Evolutionary conservation across 2,113 vertebrate genomes (phyloP), one percentile per base, ranked within the genome.

Genomic region (Actenoides lindsayi): DNA sequence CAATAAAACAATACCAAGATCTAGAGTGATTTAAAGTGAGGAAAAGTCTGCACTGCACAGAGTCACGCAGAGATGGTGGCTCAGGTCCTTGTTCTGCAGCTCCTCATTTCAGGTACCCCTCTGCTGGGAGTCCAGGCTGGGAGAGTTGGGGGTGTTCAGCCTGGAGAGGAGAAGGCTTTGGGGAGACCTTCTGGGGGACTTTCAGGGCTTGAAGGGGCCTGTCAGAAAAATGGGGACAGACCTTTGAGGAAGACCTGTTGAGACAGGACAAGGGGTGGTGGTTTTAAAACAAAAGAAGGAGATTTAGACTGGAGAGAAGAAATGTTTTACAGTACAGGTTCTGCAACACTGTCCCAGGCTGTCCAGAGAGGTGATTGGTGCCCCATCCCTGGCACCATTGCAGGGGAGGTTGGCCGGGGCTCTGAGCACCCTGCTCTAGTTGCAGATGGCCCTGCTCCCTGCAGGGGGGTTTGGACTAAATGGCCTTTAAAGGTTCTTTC

Each of bases 31-130:
- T 77, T 42, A 54, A 77, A 71, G 46, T 25, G 13, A 23, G 44
- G 37, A 39, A 27, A 44, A 37, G 6, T 5, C 59, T 33, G 15
- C 2, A 1, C 10, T 18, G 31, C 5, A 11, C 1, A 16, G 25
- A 57, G 11, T 11, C 18, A 1, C 4, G 10, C 13, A 57, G 44
- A 31, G 68, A n/a, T 65, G 16, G 19, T 64, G 10, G 20, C 37
- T 25, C 42, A 8, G 35, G 16, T 54, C 42, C 41, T 54, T 27
- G 44, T 8, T 46, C 7, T 50, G 46, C 56, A 15, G 17, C 21
- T 21, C 6, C 35, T 10, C 10, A 7, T 59, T 59, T 37, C 46
- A 24, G 39, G 25, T 17, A 41, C 25, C 25, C 16, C 27, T 41
- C 27, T 64, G 15, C 62, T 63, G 23, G 16, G 37, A 63, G 37